Evolutionary conservation across 1,140 invertebrate genomes (phyloP), one percentile per base, ranked within the genome.

Genomic region (Laupala kohalensis): DNA sequence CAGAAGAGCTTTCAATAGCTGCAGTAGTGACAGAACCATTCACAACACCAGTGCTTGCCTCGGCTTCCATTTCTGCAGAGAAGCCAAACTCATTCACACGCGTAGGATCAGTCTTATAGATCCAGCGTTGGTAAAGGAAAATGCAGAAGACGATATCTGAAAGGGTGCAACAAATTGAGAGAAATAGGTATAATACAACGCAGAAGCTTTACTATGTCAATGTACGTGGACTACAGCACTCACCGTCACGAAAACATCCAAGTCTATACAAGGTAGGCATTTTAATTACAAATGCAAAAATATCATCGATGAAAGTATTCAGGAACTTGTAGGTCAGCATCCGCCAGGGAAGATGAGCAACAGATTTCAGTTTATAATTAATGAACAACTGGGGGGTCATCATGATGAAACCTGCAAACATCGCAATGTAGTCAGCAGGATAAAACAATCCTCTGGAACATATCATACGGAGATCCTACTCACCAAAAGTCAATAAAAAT

Each of bases 251-350:
- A 82, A 99, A 96, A 83, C 97, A 99, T 19, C 97, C 96, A 73
- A 94, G 79, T 73, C 92, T 85, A 79, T 99, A 99, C 86, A 99
- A 91, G 0, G 94, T 98, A 53, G 97, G 97, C 97, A 99, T 99
- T 83, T 97, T 97, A 74, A 99, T 99, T 71, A 99, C 95, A 86
- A 99, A 99, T 72, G 97, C 97, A 86, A 99, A 99, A 75, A 99
- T 96, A 82, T 99, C 97, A 84, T 99, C 97, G 78, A 99, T 99
- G 79, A 99, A 99, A 3, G 97, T 99, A 80, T 99, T 99, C n/a
- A 99, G 86, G 79, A 97, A 98, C 86, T 99, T 99, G 79, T 99
- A 99, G 15, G 96, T 97, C 87, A 99, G 89, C 97, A 99, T 99
- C 70, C 97, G 86, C 97, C 97, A 99, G 4, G 97, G 97, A 73